These are phyloP conservation scores for Campoletis sonorensis DNA, from an alignment of 1,140 invertebrate species.

Conservation along the genomic window DNA sequence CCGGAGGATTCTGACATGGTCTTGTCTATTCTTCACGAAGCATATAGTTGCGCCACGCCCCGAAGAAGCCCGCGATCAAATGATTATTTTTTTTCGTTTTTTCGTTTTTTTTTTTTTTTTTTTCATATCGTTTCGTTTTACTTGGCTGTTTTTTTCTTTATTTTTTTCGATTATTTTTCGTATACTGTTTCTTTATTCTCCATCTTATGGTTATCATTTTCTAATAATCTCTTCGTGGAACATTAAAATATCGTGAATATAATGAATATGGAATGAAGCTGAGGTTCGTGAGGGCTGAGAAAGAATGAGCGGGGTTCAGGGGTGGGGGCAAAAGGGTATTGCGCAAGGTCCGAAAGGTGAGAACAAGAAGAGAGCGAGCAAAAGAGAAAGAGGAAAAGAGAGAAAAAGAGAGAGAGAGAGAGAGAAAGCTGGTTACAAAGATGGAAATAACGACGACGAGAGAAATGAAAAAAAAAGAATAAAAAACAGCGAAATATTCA, in stretches of 20 bases:
- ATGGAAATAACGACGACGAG: not conserved
- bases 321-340: not conserved
- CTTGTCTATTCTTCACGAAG: not conserved
- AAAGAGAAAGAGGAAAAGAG: not conserved
- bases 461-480: not conserved
- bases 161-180: not conserved
- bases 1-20: not conserved
- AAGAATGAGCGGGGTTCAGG: not conserved
- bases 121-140: not conserved
- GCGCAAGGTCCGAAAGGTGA: constrained; percentile 32
- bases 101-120: not conserved
- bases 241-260: constrained; percentile 37
- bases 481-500: not conserved
- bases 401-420: not conserved
- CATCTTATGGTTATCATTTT: constrained; percentile 11
- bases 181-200: not conserved
- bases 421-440: not conserved
- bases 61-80: not conserved
- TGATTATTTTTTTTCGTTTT: not conserved
- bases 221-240: constrained; percentile 37
- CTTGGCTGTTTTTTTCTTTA: not conserved
- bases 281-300: not conserved
- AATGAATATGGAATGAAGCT: constrained; percentile 36
- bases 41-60: not conserved
- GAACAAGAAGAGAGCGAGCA: not conserved